A percentile compares a stretch with the other conserved stretches of the same genome.
Evolutionary conservation across 1,140 invertebrate genomes (phyloP).

Genomic region (Berghia stephanieae): DNA sequence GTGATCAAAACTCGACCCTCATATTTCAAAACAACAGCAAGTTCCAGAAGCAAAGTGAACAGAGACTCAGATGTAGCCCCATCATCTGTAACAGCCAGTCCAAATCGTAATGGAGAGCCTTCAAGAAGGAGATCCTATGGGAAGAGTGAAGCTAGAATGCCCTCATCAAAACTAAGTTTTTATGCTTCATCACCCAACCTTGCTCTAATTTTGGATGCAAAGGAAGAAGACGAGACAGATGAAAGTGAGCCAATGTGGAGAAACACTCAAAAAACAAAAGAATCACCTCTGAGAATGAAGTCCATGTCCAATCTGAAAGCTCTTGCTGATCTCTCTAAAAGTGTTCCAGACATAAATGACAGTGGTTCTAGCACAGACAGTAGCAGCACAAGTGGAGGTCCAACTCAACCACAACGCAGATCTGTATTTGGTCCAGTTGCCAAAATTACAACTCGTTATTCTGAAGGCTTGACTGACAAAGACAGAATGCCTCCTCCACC

Average conservation of each 20-base stretch:
- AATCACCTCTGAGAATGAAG: not conserved
- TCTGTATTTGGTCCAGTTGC: not conserved
- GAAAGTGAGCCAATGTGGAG: slow-evolving; percentile 35
- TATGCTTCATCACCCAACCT: slow-evolving; percentile 52
- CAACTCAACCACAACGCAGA: not conserved
- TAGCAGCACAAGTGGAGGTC: not conserved
- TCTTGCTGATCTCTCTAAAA: slow-evolving; percentile 42
- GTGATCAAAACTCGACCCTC: slow-evolving; percentile 13
- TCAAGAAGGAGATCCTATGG: no score
- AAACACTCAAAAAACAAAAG: not conserved
- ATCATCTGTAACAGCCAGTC: no score
- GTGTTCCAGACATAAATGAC: slow-evolving; percentile 51
- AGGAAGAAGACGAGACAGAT: slow-evolving; percentile 30
- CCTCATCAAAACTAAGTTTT: slow-evolving; percentile 32
- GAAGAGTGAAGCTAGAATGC: slow-evolving; percentile 16
- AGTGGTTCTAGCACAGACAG: slow-evolving; percentile 36
- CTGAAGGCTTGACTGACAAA: slow-evolving; percentile 24
- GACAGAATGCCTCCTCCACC: slow-evolving; percentile 49
- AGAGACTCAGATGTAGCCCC: not conserved
- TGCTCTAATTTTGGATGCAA: slow-evolving; percentile 4
- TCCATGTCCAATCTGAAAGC: slow-evolving; percentile 39
- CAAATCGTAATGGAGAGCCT: no score
- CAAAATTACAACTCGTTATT: not conserved
- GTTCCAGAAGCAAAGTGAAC: slow-evolving; percentile 22
- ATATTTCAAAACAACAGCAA: slow-evolving; percentile 22